Conservation (phyloP, 2,888 invertebrate species). For the Apodemia hepburni region DNA sequence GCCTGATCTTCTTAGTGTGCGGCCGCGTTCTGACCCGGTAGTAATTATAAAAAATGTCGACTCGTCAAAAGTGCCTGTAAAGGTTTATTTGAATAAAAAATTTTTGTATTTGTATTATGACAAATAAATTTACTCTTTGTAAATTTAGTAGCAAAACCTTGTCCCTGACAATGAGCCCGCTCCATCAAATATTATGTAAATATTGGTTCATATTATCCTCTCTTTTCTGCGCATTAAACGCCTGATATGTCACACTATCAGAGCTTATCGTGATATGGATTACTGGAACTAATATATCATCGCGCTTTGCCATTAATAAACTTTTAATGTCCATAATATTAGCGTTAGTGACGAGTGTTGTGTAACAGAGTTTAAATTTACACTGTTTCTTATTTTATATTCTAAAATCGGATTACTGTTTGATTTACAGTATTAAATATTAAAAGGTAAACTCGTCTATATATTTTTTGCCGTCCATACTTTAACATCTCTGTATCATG, state of each 20-base stretch:
- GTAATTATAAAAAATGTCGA: no score
- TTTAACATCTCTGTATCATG: no score
- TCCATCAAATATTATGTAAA: slow-evolving; percentile 44
- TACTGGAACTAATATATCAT: slow-evolving; percentile 37
- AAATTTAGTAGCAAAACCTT: slow-evolving; percentile 38
- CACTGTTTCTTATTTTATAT: not conserved
- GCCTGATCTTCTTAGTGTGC: no score
- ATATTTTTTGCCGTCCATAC: not conserved
- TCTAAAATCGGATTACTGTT: not conserved
- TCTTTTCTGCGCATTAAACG: slow-evolving; percentile 44
- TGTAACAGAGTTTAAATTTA: not conserved
- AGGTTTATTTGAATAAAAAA: no score
- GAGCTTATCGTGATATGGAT: slow-evolving; percentile 46
- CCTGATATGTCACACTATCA: slow-evolving; percentile 52
- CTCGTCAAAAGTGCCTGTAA: no score
- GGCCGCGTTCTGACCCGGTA: no score
- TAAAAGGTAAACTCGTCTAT: not conserved
- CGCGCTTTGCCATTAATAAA: slow-evolving; percentile 25
- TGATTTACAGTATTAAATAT: not conserved
- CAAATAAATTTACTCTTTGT: not conserved
- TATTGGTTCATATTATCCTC: slow-evolving; percentile 57
- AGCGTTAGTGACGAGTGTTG: not conserved
- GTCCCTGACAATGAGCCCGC: slow-evolving; percentile 52
- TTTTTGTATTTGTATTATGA: no score
- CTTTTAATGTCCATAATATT: not conserved